Percentiles rank a stretch among this genome's conserved stretches.
phyloP scores from a whole-genome alignment of 1,140 invertebrate genomes.

The Elysia chlorotica region DNA sequence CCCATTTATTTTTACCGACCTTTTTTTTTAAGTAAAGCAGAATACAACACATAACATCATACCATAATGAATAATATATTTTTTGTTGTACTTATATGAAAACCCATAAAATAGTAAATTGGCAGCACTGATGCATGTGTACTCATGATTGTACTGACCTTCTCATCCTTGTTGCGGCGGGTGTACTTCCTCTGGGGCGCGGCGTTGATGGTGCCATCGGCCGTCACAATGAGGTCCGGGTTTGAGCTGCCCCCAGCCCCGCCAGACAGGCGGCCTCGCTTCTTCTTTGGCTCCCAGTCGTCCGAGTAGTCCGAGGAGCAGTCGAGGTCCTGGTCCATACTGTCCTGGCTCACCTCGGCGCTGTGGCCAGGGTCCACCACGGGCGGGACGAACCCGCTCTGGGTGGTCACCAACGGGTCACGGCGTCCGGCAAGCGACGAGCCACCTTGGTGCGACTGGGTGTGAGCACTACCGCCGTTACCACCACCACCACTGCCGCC shows the following conservation, averaged over 20 bases:
- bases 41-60: too few relatives aligned
- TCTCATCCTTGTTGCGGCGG: conserved; percentile 40
- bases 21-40: too few relatives aligned
- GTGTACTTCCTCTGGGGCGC: conserved; percentile 37
- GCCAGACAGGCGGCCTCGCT: conserved; percentile 20
- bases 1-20: too few relatives aligned
- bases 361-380: conserved; percentile 65
- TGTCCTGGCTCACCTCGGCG: conserved; percentile 42
- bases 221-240: conserved; percentile 16
- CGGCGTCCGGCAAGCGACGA: conserved; percentile 58
- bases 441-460: too few relatives aligned
- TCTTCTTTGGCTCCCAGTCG: conserved; percentile 38
- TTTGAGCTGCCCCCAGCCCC: conserved; percentile 1
- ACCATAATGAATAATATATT: too few relatives aligned
- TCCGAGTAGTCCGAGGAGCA: conserved; percentile 31
- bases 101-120: too few relatives aligned
- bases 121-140: too few relatives aligned
- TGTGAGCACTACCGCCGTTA: too few relatives aligned
- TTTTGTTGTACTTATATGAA: too few relatives aligned
- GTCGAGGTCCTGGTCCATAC: conserved; percentile 41
- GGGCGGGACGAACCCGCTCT: conserved; percentile 90
- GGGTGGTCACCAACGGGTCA: conserved; percentile 75
- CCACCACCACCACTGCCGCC: too few relatives aligned
- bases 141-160: too few relatives aligned
- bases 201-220: conserved; percentile 20